These are phyloP conservation scores for Corythornis leucogaster DNA, from an alignment of 2,797 vertebrate genomes.

Conservation along the genomic window DNA sequence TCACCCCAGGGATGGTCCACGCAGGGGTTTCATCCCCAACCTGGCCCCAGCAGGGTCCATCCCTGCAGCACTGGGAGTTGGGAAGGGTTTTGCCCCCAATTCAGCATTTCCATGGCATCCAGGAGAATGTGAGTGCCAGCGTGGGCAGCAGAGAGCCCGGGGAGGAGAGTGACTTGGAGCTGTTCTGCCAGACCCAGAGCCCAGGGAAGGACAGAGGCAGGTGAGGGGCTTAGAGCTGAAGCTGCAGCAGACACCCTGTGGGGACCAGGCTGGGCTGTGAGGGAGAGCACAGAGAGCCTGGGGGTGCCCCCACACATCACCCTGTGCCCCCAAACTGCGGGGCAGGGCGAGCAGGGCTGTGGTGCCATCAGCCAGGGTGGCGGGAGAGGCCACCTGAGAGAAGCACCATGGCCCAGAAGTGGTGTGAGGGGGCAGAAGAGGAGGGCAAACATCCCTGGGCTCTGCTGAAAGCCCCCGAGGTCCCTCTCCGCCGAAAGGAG, in stretches of 20 bases:
- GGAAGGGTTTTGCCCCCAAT: background rate
- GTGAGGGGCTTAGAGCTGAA: background rate
- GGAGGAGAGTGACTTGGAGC: background rate
- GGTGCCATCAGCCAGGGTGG: background rate
- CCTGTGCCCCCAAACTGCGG: background rate
- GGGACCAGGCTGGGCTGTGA: background rate
- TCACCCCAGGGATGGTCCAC: fast-evolving
- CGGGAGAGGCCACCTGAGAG: background rate
- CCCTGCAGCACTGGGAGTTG: background rate
- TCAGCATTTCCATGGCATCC: background rate
- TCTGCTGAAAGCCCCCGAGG: background rate
- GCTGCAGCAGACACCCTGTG: fast-evolving
- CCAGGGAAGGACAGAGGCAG: background rate
- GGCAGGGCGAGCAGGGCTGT: background rate
- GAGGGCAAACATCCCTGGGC: background rate
- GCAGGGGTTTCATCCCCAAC: background rate
- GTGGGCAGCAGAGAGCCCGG: background rate
- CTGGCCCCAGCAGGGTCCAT: fast-evolving
- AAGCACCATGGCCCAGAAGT: background rate
- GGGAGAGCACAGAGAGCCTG: fast-evolving
- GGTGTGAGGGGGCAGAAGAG: background rate
- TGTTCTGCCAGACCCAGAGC: background rate
- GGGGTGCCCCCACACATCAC: fast-evolving
- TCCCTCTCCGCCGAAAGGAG: background rate
- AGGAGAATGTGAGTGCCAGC: background rate